Evolutionary conservation across 2,797 vertebrate species (phyloP).

Genomic region (Spatula clypeata): DNA sequence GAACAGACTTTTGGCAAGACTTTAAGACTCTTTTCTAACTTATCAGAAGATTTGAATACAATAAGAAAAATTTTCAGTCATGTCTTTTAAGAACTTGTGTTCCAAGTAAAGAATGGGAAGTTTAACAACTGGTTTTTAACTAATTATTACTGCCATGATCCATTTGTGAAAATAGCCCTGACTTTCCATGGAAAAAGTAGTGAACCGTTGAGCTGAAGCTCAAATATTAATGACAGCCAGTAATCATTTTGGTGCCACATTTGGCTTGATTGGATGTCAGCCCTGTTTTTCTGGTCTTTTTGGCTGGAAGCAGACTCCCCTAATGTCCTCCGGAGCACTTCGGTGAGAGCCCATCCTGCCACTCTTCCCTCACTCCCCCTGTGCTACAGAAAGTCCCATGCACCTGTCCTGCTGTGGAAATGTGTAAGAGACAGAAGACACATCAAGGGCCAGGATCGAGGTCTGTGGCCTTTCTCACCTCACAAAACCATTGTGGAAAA

Average conservation of each 20-base stretch:
- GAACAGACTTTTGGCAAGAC: neutral
- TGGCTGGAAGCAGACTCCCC: neutral
- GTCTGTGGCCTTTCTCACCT: neutral
- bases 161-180: neutral
- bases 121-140: neutral
- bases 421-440: fast-evolving
- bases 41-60: neutral
- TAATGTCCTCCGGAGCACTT: neutral
- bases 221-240: neutral
- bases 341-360: neutral
- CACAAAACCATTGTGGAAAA: neutral
- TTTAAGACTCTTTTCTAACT: neutral
- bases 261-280: neutral
- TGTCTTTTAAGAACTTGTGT: neutral
- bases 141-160: neutral
- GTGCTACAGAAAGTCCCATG: neutral
- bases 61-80: neutral
- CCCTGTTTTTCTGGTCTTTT: neutral
- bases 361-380: neutral
- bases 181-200: neutral
- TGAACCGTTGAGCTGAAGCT: neutral
- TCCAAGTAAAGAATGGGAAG: neutral
- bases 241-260: neutral
- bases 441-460: neutral
- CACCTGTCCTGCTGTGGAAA: neutral